Evolutionary conservation across 2,888 invertebrate species (phyloP), one percentile per base, ranked within the genome.

Genomic region (Morpho achilles): DNA sequence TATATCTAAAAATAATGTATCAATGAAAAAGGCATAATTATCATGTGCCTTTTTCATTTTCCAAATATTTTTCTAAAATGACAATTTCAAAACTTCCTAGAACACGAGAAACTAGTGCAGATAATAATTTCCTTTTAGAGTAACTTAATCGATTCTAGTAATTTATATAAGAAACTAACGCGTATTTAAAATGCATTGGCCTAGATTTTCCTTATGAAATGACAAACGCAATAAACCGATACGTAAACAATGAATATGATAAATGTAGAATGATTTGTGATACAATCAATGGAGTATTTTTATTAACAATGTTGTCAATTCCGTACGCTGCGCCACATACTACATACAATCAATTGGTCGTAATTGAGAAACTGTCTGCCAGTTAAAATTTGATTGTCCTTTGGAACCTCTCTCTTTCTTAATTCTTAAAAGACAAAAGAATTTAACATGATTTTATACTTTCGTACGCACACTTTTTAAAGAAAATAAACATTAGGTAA

Each of bases 301-400:
- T 63, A 59, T 62, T 63, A 63, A 64, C 62, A 60, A 61, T 52
- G 63, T 67, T 67, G 69, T 65, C 71, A 70, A 69, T 70, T 65
- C 69, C 64, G 72, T 72, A 61, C 74, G 52, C 8, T 23, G 48
- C 50, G 40, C 41, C 50, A 50, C 16, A 75, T 78, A 76, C 75
- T 74, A 75, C 71, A 72, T 74, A 75, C 71, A 72, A 79, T 76
- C 83, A 84, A 87, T 87, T 87, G 84, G 72, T 69, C 64, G 69
- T 81, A 82, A 86, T 86, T 85, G 84, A 73, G 71, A 66, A 75
- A 73, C 76, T 71, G 72, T 77, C 72, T 69, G 71, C 68, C 4
- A 32, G 32, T 32, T 32, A 32, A 5, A 32, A 32, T 32, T 32
- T 32, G 32, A 32, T 69, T 69, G 71, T 67, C 66, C 66, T 64